Evolutionary conservation across 2,797 vertebrate genomes (phyloP).

Genomic region (Notamacropus eugenii): DNA sequence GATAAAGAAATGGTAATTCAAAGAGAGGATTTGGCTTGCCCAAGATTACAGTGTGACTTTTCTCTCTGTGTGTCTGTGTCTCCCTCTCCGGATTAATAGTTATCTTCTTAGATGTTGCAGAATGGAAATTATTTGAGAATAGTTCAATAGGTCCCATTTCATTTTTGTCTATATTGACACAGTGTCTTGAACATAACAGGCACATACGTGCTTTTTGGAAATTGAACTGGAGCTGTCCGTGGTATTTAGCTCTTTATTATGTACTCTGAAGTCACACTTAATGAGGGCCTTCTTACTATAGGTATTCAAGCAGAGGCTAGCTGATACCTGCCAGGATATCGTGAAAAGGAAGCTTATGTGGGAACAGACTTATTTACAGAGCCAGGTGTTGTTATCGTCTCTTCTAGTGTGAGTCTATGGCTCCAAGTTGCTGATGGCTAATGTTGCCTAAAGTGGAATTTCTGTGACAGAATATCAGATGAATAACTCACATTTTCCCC

Average conservation of each 20-base stretch:
- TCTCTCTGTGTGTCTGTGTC: background rate
- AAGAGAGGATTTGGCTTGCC: background rate
- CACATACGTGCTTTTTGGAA: background rate
- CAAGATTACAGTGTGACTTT: background rate
- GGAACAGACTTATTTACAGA: background rate
- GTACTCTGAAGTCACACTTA: background rate
- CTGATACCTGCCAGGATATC: background rate
- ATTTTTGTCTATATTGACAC: background rate
- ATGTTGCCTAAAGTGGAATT: background rate
- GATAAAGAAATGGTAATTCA: background rate
- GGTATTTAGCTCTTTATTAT: background rate
- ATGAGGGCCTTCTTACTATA: background rate
- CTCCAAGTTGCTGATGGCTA: background rate
- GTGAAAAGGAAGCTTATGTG: background rate
- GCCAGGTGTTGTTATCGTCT: background rate
- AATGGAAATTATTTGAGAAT: background rate
- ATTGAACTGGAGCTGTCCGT: background rate
- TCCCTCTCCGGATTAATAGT: background rate
- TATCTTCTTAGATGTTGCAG: background rate
- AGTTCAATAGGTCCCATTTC: background rate
- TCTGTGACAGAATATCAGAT: background rate
- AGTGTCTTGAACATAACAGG: background rate
- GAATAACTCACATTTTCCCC: background rate
- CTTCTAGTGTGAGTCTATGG: background rate
- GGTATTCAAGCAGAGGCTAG: background rate